Base-by-base conservation (phyloP, 2,113 vertebrate genomes). In the Pycnonotus jocosus region DNA sequence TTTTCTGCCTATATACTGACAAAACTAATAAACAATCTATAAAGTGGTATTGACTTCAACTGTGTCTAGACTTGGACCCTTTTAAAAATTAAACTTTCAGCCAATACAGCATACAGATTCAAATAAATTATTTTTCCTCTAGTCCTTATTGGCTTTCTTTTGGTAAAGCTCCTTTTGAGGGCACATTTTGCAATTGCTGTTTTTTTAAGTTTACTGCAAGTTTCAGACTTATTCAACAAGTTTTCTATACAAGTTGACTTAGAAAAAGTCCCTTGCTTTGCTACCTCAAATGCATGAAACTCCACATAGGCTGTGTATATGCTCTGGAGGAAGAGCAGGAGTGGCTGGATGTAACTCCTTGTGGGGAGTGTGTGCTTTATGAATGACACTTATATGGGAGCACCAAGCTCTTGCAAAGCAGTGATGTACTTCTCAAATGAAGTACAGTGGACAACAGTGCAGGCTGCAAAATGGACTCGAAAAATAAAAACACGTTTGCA, bases 361-460 rank as follows among this genome's bases (percentile, higher is more conserved):
- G 37, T 12, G 45, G 14, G 1, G 2, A 65, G 40, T 0, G 1
- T 1, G 8, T 30, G 40, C 42, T 57, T 70, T 57, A 33, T 33
- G 31, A 61, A 17, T 1, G 1, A 12, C 2, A 3, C 15, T 72
- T 47, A 16, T 16, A 21, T 0, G 1, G 27, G 12, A 78, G 16
- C 19, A 38, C 24, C 20, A 28, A 74, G 28, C 19, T 86, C 27
- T 50, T 76, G 23, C 48, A 35, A 33, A 18, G 66, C 58, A 62
- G 44, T 1, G 15, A 42, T 16, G 17, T 11, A 12, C 12, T 54
- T n/a, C 53, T 82, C 35, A 54, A 92, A 48, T 20, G 8, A 82
- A 68, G 14, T 35, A 4, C n/a, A 38, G 40, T 5, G 24, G n/a
- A 44, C 54, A 72, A 4, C 16, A 61, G 19, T 19, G 13, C 28